These are phyloP conservation scores for Drosophila melanica DNA, from an alignment of 1,140 invertebrate genomes.

Conservation along the genomic window DNA sequence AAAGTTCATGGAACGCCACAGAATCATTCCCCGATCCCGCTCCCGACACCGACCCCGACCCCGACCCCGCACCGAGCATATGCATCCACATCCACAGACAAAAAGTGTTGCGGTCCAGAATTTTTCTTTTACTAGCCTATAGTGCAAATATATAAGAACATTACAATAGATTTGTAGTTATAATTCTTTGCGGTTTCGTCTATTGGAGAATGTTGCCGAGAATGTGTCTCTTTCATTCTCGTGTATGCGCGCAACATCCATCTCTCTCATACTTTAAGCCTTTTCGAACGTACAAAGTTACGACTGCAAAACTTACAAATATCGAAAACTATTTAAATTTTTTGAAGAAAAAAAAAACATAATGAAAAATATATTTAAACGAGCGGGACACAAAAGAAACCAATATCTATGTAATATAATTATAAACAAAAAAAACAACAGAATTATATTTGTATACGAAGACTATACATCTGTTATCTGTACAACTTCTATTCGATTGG, in stretches of 20 bases:
- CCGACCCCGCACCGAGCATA: not conserved
- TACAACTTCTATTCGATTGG: constrained; percentile 5
- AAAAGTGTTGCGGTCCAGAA: constrained; percentile 12
- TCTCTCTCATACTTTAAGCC: constrained; percentile 27
- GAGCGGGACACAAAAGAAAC: not conserved
- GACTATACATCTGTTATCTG: constrained; percentile 27
- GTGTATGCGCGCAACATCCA: not conserved
- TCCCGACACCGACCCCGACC: not conserved
- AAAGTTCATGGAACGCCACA: constrained; percentile 24
- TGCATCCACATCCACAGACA: not conserved
- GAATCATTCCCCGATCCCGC: constrained; percentile 34
- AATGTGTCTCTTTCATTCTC: not conserved
- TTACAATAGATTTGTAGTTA: constrained; percentile 19
- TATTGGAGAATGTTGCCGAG: not conserved
- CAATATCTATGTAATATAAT: constrained; percentile 30
- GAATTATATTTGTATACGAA: constrained; percentile 30
- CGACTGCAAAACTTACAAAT: constrained; percentile 19
- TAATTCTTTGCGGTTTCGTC: not conserved
- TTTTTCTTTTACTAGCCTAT: constrained; percentile 17
- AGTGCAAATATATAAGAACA: constrained; percentile 47
- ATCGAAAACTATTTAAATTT: not conserved
- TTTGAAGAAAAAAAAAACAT: not conserved
- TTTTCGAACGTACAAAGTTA: constrained; percentile 6
- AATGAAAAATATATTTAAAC: constrained; percentile 6
- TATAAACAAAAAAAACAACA: not conserved